Evolutionary conservation across 2,113 vertebrate genomes (phyloP).

Genomic region (Pteronura brasiliensis): DNA sequence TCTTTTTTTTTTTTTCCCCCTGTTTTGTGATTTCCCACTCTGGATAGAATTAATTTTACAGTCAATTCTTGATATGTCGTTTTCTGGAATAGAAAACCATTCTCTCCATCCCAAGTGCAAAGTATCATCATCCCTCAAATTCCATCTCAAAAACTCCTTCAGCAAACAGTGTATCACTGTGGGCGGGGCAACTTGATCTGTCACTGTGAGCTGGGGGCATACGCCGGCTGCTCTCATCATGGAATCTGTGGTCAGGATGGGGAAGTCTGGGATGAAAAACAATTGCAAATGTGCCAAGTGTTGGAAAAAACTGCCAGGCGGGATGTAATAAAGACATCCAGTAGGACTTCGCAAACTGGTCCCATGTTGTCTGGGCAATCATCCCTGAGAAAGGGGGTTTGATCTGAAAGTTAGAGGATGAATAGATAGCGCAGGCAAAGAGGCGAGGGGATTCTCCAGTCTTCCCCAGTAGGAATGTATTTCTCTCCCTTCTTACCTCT

Average conservation of each 20-base stretch:
- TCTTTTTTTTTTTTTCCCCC: background rate
- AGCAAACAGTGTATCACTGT: background rate
- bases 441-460: background rate
- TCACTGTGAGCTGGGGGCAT: background rate
- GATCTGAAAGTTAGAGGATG: background rate
- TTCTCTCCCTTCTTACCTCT: background rate
- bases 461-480: no score
- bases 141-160: background rate
- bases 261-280: background rate
- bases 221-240: background rate
- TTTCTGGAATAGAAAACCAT: background rate
- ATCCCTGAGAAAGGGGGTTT: background rate
- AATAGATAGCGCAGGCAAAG: background rate
- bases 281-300: background rate
- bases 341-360: rapidly evolving
- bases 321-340: background rate
- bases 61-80: background rate
- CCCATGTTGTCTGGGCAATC: rapidly evolving
- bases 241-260: background rate
- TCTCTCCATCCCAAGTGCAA: background rate
- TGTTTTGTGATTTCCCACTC: background rate
- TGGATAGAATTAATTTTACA: background rate
- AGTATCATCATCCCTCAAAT: background rate
- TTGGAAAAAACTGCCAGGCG: rapidly evolving
- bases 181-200: background rate